Evolutionary conservation across 2,888 invertebrate genomes (phyloP).

Genomic region (Molorchus minor): DNA sequence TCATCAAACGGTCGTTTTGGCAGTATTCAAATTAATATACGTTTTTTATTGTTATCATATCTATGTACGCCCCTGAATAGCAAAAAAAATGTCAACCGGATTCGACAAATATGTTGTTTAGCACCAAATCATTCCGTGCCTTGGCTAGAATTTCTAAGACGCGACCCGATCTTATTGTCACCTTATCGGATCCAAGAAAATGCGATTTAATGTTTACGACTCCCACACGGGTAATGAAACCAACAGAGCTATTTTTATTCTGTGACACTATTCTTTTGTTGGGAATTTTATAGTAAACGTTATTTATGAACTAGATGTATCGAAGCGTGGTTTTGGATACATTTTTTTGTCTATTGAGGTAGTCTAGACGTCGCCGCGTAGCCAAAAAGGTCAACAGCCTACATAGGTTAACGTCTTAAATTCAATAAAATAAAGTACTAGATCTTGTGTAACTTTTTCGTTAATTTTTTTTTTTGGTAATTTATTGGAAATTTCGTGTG

Average conservation of each 20-base stretch:
- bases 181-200: slow-evolving; percentile 26
- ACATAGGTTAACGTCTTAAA: too few relatives aligned
- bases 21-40: too few relatives aligned
- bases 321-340: too few relatives aligned
- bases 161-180: slow-evolving; percentile 21
- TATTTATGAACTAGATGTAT: background rate
- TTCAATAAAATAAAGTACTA: too few relatives aligned
- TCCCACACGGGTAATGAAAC: slow-evolving; percentile 12
- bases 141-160: slow-evolving; percentile 25
- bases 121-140: slow-evolving; percentile 29
- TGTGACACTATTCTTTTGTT: slow-evolving; percentile 1
- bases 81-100: slow-evolving; percentile 28
- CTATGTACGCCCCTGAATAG: slow-evolving; percentile 21
- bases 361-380: too few relatives aligned
- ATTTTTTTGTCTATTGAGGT: too few relatives aligned
- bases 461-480: too few relatives aligned
- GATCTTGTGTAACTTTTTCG: too few relatives aligned
- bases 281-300: background rate
- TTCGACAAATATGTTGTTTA: slow-evolving; percentile 32
- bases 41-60: too few relatives aligned
- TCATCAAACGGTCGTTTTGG: too few relatives aligned
- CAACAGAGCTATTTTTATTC: slow-evolving; percentile 7
- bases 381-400: too few relatives aligned
- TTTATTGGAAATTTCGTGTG: too few relatives aligned
- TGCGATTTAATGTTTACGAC: slow-evolving; percentile 26